Conservation (phyloP, 2,797 vertebrate species). For the Picus viridis region DNA sequence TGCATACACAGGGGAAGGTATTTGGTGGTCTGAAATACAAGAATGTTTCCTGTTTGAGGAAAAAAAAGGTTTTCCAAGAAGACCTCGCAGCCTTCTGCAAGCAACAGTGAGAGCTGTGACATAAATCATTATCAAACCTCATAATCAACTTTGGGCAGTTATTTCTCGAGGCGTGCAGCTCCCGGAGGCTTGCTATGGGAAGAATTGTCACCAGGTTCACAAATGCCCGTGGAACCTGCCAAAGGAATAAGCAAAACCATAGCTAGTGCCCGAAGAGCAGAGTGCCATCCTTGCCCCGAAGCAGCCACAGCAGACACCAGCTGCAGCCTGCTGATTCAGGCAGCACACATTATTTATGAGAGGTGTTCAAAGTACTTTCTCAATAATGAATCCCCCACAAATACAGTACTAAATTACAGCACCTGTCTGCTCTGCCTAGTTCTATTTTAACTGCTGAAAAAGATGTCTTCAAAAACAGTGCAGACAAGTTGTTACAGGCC, state of each 20-base stretch:
- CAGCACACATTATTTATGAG: background rate
- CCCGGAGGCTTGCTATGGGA: conserved; percentile 50
- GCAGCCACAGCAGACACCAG: background rate
- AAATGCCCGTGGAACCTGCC: conserved; percentile 78
- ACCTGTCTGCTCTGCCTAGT: background rate
- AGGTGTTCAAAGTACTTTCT: background rate
- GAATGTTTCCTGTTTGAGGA: background rate
- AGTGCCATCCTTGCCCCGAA: background rate
- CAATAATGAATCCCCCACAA: background rate
- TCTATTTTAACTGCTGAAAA: background rate
- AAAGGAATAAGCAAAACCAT: background rate
- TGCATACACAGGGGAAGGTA: background rate
- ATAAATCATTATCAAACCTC: conserved; percentile 66
- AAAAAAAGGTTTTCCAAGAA: background rate
- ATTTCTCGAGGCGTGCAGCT: conserved; percentile 26
- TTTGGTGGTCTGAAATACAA: background rate
- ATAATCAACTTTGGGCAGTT: conserved; percentile 68
- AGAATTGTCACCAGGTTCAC: conserved; percentile 77
- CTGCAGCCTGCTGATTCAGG: background rate
- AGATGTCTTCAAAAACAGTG: background rate
- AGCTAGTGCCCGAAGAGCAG: background rate
- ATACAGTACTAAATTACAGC: background rate
- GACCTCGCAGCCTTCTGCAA: background rate
- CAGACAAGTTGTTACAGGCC: background rate
- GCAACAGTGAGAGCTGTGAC: background rate